Conservation (phyloP, 2,888 invertebrate genomes). For the Drosophila algonquin region DNA sequence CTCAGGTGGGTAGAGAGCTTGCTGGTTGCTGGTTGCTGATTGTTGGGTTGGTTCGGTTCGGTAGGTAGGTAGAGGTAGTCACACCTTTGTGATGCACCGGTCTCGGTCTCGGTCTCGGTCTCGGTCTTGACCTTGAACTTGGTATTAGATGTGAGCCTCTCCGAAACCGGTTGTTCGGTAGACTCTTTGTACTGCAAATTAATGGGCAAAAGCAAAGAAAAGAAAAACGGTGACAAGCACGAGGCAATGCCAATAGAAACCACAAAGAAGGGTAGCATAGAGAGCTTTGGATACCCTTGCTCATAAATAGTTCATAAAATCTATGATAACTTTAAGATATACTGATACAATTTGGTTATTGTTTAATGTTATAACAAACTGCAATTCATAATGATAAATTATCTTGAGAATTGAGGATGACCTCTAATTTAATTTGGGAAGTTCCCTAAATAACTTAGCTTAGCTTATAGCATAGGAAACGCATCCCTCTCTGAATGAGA, state of each 20-base stretch:
- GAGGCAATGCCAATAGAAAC: slow-evolving; percentile 28
- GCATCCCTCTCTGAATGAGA: background rate
- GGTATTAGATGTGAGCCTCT: slow-evolving; percentile 73
- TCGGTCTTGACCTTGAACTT: slow-evolving; percentile 74
- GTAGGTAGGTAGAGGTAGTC: slow-evolving; percentile 43
- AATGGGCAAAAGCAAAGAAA: slow-evolving; percentile 58
- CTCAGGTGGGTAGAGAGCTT: slow-evolving; percentile 2
- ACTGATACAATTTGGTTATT: too few species aligned
- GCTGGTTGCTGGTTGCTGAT: background rate
- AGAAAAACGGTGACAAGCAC: slow-evolving; percentile 56
- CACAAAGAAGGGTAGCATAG: slow-evolving; percentile 4
- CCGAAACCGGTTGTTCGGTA: slow-evolving; percentile 47
- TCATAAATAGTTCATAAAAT: background rate
- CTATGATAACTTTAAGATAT: background rate
- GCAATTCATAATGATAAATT: too few species aligned
- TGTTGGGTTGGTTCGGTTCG: slow-evolving; percentile 12
- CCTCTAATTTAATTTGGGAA: too few species aligned
- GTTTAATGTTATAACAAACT: too few species aligned
- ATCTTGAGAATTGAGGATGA: too few species aligned
- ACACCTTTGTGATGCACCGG: slow-evolving; percentile 64
- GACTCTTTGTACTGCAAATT: slow-evolving; percentile 64
- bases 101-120: slow-evolving; percentile 36
- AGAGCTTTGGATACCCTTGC: background rate
- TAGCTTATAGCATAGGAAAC: too few species aligned
- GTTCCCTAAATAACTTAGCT: too few species aligned